phyloP scores from a whole-genome alignment of 2,888 invertebrate species.

The Pemphredon lugubris region DNA sequence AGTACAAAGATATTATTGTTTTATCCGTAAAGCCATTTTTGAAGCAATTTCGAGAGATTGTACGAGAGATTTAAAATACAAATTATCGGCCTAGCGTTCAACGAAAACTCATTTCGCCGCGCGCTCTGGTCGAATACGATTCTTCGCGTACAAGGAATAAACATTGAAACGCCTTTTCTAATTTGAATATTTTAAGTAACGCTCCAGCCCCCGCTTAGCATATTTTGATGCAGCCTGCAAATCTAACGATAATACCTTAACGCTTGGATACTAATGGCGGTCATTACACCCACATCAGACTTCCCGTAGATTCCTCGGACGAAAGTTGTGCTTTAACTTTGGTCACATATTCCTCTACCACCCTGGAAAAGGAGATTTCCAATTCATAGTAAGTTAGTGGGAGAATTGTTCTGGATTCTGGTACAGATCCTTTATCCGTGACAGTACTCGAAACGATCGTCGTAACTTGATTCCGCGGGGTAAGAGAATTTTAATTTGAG shows the following conservation, averaged over 20 bases:
- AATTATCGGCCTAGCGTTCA: too few relatives aligned
- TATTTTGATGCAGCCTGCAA: neutral
- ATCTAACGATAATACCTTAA: neutral
- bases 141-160: neutral
- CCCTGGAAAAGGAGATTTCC: neutral
- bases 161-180: slow-evolving; percentile 6
- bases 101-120: too few relatives aligned
- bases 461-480: too few relatives aligned
- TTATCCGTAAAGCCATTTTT: too few relatives aligned
- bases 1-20: too few relatives aligned
- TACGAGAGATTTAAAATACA: too few relatives aligned
- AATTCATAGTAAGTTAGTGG: neutral
- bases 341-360: neutral
- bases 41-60: too few relatives aligned
- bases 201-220: neutral
- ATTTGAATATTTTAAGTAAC: neutral
- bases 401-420: too few relatives aligned
- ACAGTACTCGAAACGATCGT: too few relatives aligned
- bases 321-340: slow-evolving; percentile 4
- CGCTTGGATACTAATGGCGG: neutral
- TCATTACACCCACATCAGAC: slow-evolving; percentile 1
- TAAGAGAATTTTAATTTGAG: too few relatives aligned
- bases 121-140: too few relatives aligned
- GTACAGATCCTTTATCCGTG: too few relatives aligned
- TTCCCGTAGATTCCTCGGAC: neutral